Percentiles rank a stretch among this genome's conserved stretches.
Conservation (phyloP, 2,113 vertebrate species). For the Fukomys damarensis region DNA sequence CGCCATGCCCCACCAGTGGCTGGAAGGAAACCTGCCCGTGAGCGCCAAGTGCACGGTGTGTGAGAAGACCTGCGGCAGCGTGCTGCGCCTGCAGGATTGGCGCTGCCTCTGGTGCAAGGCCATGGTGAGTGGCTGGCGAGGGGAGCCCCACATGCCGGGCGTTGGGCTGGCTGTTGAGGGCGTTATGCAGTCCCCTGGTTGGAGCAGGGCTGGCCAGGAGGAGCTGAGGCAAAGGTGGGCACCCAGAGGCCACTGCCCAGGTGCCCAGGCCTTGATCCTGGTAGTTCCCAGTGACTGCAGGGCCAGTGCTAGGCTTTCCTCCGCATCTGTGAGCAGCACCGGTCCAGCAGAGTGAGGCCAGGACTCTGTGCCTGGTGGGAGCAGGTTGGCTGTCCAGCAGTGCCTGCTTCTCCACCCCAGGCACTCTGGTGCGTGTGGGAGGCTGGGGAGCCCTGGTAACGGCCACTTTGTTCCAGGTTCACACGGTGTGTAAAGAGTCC, state of each 20-base stretch:
- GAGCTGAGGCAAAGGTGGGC: not conserved
- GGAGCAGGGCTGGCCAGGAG: not conserved
- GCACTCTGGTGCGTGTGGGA: not conserved
- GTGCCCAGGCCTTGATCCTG: not conserved
- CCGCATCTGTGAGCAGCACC: not conserved
- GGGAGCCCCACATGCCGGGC: not conserved
- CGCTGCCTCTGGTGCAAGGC: conserved; percentile 99
- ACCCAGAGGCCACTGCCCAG: not conserved
- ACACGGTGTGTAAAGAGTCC: conserved; percentile 94
- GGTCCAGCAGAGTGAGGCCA: not conserved
- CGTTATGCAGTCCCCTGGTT: not conserved
- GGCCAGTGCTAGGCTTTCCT: no score
- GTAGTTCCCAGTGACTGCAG: not conserved
- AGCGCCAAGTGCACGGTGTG: conserved; percentile 96
- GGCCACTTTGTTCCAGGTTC: conserved; percentile 88
- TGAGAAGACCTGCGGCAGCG: conserved; percentile 98
- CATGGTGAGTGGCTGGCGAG: conserved; percentile 89
- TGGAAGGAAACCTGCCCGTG: conserved; percentile 97
- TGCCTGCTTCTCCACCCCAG: fast-evolving
- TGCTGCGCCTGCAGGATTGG: conserved; percentile 97
- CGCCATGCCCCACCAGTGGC: conserved; percentile 98
- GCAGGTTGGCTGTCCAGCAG: not conserved
- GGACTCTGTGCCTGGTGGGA: not conserved
- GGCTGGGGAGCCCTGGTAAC: not conserved
- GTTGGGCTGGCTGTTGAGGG: no score